Conservation (phyloP, 2,113 vertebrate genomes). For the Nothocercus julius region DNA sequence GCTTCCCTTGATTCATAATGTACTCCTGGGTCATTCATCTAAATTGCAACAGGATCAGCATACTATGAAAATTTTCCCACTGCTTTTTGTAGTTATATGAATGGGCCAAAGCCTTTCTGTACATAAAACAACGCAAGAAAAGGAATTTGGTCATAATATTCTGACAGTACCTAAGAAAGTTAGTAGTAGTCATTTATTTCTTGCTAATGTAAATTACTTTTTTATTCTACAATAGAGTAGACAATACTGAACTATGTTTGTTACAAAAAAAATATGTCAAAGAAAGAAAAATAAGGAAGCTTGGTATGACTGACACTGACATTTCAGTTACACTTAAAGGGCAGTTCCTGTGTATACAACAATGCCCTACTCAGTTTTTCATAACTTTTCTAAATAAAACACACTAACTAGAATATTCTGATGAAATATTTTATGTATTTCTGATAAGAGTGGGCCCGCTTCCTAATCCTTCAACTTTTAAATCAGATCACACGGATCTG, state of each 20-base stretch:
- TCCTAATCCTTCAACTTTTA: background rate
- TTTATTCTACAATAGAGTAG: background rate
- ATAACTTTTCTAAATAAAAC: background rate
- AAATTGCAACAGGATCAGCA: background rate
- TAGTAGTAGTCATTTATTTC: constrained; percentile 8
- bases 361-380: background rate
- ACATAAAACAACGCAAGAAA: background rate
- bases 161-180: background rate
- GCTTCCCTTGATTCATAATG: background rate
- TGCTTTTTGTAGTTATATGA: background rate
- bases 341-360: background rate
- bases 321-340: constrained; percentile 11
- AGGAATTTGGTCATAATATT: background rate
- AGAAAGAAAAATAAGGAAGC: constrained; percentile 11
- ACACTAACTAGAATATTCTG: background rate
- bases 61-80: background rate
- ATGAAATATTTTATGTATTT: background rate
- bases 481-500: background rate
- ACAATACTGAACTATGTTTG: background rate
- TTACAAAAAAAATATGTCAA: constrained; percentile 3
- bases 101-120: background rate
- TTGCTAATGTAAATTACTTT: constrained; percentile 33
- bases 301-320: background rate
- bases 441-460: background rate
- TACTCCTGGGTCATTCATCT: background rate